Evolutionary conservation across 1,140 invertebrate genomes (phyloP), one percentile per base, ranked within the genome.

Genomic region (Ips nitidus): DNA sequence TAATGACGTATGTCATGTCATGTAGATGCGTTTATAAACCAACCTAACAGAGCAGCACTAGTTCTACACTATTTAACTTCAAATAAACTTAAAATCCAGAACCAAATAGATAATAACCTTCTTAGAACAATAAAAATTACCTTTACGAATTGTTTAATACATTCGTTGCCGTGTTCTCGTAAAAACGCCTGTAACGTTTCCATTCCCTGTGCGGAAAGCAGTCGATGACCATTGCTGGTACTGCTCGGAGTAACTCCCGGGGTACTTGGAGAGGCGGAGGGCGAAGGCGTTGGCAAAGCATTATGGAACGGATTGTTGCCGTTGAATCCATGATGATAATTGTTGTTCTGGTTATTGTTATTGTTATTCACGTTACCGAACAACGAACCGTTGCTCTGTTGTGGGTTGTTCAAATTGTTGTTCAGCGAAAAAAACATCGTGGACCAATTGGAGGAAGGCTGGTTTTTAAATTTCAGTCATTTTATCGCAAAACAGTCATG

Each of bases 81-180:
- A 22, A 22, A 22, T 22, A 22, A 22, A 22, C 22, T 22, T 22
- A 22, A 22, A 22, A 22, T 22, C 22, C 22, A 22, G 22, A 22
- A 22, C 22, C 22, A 22, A 22, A 22, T 22, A 22, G 22, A 22
- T 22, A 22, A 22, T 22, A 22, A 22, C 22, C 22, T 22, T 0
- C 22, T 22, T 22, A 22, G 22, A 22, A 22, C 22, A 22, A 22
- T 22, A 22, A 22, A 22, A 22, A 22, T 66, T 80, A 88, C 86
- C 86, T 87, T 86, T 76, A 87, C 84, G 71, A 88, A 86, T 74
- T 86, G 85, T 55, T 84, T 80, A 42, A 88, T 84, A 72, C 85
- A 87, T 65, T 86, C 84, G 40, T 86, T 84, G 0, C 86, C 86
- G 73, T 87, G 87, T 61, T 86, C 84, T 72, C 85, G 75, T 4